Evolutionary conservation across 2,888 invertebrate species (phyloP).

Genomic region (Chrysodeixis includens): DNA sequence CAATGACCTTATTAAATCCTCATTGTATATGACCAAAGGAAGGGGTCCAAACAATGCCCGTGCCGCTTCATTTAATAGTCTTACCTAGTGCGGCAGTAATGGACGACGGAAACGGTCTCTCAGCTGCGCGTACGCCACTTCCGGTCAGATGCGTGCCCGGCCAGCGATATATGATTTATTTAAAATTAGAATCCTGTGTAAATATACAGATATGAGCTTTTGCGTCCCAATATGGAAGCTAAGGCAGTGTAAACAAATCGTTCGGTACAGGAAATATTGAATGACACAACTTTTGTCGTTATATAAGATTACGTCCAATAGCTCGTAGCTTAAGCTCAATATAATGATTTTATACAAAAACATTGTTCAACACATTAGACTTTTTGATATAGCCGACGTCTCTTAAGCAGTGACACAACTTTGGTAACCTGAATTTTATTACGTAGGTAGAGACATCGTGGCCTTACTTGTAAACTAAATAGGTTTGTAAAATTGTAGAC

Average conservation of each 20-base stretch:
- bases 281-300: slow-evolving; percentile 21
- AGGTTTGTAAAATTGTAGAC: too few relatives aligned
- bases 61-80: slow-evolving; percentile 82
- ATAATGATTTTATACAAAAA: neutral
- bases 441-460: too few relatives aligned
- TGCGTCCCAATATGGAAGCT: slow-evolving; percentile 22
- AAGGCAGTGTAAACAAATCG: slow-evolving; percentile 41
- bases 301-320: neutral
- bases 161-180: slow-evolving; percentile 73
- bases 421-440: neutral
- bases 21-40: slow-evolving; percentile 68
- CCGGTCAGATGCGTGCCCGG: slow-evolving; percentile 82
- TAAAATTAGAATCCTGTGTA: slow-evolving; percentile 70
- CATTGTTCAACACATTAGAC: neutral
- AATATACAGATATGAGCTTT: slow-evolving; percentile 58
- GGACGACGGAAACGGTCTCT: slow-evolving; percentile 78
- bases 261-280: slow-evolving; percentile 12
- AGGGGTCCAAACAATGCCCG: slow-evolving; percentile 78
- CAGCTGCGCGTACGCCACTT: slow-evolving; percentile 77
- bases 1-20: slow-evolving; percentile 72
- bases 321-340: neutral
- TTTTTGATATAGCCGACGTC: neutral
- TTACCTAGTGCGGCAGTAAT: slow-evolving; percentile 72
- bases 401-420: neutral
- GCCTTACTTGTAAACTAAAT: too few relatives aligned